Conservation (phyloP, 2,797 vertebrate species). For the Phalanger gymnotis region DNA sequence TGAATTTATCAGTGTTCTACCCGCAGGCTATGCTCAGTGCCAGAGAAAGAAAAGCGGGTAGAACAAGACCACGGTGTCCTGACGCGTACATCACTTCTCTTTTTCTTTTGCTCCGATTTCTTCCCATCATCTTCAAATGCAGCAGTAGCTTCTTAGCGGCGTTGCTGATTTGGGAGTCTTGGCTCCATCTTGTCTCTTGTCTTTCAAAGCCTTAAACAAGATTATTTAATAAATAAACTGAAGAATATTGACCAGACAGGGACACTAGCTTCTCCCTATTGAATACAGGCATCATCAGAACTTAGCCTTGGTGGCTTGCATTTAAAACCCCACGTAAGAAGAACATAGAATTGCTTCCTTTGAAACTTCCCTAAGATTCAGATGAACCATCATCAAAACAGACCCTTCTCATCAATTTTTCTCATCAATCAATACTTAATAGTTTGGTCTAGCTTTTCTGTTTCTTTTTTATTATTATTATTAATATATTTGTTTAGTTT, state of each 20-base stretch:
- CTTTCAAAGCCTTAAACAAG: constrained; percentile 21
- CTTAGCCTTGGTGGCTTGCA: neutral
- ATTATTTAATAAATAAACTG: constrained; percentile 16
- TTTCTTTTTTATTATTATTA: too few relatives aligned
- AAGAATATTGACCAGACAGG: constrained; percentile 3
- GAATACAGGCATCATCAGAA: neutral
- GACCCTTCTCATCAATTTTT: constrained; percentile 25
- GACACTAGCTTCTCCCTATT: neutral
- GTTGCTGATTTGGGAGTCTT: neutral
- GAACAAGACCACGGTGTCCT: neutral
- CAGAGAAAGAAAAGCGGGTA: too few relatives aligned
- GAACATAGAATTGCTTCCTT: constrained; percentile 38
- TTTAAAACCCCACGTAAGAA: constrained; percentile 59
- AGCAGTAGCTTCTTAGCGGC: neutral
- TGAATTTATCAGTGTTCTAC: neutral
- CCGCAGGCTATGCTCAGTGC: neutral
- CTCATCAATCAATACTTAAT: too few relatives aligned
- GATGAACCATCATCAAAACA: constrained; percentile 35
- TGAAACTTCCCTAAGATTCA: constrained; percentile 37
- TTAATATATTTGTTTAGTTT: too few relatives aligned
- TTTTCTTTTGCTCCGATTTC: neutral
- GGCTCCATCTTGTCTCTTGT: neutral
- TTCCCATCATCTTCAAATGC: neutral
- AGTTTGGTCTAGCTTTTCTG: constrained; percentile 67
- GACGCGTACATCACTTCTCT: accelerated